These are phyloP conservation scores for Drosophila vallismaia DNA, from an alignment of 2,888 invertebrate genomes.

Conservation along the genomic window DNA sequence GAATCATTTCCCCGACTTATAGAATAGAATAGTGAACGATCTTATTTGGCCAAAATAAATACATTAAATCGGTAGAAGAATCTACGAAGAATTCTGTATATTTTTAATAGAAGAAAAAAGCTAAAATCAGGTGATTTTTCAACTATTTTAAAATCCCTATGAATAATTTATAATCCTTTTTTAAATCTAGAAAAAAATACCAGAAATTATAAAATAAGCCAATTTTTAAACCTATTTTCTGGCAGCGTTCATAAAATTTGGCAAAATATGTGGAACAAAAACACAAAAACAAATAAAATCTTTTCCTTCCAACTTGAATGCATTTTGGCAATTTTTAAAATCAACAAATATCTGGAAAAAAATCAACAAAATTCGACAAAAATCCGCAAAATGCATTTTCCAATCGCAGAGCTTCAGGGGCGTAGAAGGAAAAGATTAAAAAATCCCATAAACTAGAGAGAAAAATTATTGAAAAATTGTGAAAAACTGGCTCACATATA, in stretches of 20 bases:
- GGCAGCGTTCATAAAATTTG: conserved; percentile 20
- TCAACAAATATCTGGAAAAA: conserved; percentile 5
- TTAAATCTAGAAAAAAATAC: conserved; percentile 10
- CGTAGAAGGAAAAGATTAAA: not conserved
- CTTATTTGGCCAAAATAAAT: conserved; percentile 19
- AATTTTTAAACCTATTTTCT: conserved; percentile 23
- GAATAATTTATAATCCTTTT: conserved; percentile 2
- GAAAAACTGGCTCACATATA: conserved; percentile 56
- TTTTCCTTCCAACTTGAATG: conserved; percentile 8
- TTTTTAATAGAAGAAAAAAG: conserved; percentile 5
- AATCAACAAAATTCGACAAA: conserved; percentile 21
- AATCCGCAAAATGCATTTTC: conserved; percentile 20
- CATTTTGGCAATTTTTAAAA: conserved; percentile 39
- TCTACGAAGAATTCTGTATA: conserved; percentile 1
- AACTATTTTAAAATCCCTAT: not conserved
- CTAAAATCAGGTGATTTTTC: conserved; percentile 13
- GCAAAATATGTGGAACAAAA: conserved; percentile 10
- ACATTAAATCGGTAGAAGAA: not conserved
- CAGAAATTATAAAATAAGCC: conserved; percentile 8
- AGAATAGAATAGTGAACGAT: conserved; percentile 7
- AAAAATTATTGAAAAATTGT: conserved; percentile 64
- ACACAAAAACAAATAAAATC: conserved; percentile 15
- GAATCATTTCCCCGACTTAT: conserved; percentile 25
- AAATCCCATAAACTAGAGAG: conserved; percentile 33
- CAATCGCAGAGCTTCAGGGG: conserved; percentile 6